Evolutionary conservation across 2,113 vertebrate genomes (phyloP).

Genomic region (Anhinga rufa): DNA sequence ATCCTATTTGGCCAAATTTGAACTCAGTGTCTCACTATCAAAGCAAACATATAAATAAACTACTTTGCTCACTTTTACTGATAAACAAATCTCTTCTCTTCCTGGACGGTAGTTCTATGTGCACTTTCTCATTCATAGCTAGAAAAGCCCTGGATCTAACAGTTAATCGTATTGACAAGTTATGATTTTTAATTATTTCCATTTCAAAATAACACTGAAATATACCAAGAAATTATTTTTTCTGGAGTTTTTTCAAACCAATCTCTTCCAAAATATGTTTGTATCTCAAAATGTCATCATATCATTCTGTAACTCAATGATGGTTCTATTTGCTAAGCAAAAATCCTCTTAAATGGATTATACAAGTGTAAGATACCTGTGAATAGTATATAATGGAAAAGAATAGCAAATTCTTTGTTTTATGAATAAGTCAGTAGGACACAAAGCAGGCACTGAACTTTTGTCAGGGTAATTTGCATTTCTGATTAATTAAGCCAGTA

Average conservation of each 20-base stretch:
- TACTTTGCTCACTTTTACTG: neutral
- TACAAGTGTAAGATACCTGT: neutral
- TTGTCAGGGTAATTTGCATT: neutral
- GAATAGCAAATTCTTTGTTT: neutral
- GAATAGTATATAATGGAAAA: neutral
- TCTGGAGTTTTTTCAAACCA: neutral
- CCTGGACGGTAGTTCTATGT: neutral
- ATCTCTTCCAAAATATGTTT: neutral
- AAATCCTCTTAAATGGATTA: neutral
- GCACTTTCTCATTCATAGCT: neutral
- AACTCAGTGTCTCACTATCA: neutral
- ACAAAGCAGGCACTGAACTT: neutral
- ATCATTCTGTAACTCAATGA: neutral
- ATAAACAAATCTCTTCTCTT: neutral
- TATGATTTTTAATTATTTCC: neutral
- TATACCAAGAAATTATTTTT: neutral
- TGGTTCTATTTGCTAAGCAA: neutral
- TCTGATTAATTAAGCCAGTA: neutral
- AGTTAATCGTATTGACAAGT: neutral
- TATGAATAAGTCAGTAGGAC: neutral
- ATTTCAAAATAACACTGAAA: neutral
- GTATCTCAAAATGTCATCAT: neutral
- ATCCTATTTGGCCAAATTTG: neutral
- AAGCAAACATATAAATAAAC: neutral
- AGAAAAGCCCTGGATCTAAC: neutral